phyloP scores from a whole-genome alignment of 2,797 vertebrate genomes.

The Masticophis lateralis region DNA sequence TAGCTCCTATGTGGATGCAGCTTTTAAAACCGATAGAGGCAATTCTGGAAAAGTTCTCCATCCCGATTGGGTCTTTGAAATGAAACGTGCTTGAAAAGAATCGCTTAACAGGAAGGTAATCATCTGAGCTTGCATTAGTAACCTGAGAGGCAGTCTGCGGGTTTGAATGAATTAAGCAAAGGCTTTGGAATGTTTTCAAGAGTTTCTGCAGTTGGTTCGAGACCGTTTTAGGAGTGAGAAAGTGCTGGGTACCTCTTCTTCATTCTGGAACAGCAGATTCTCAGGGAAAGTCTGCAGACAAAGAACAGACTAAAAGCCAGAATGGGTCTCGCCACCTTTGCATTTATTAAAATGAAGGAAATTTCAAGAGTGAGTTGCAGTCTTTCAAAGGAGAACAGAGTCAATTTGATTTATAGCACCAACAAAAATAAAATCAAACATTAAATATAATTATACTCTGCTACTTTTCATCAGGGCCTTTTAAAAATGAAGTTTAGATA shows the following conservation, averaged over 20 bases:
- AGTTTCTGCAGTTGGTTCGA: not conserved
- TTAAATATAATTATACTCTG: not conserved
- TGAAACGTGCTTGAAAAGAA: not conserved
- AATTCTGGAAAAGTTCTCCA: not conserved
- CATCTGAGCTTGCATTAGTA: not conserved
- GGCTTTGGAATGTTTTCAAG: accelerated
- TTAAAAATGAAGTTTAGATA: not conserved
- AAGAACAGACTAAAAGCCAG: not conserved
- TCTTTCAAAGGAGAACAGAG: not conserved
- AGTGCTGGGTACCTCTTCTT: not conserved
- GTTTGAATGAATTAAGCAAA: not conserved
- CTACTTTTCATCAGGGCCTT: not conserved
- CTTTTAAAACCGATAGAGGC: not conserved
- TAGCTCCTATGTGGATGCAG: not conserved
- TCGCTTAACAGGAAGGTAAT: not conserved
- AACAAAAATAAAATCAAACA: not conserved
- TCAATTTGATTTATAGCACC: not conserved
- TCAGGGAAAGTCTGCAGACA: not conserved
- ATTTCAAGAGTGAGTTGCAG: not conserved
- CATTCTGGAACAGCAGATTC: not conserved
- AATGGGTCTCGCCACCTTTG: not conserved
- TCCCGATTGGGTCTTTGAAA: not conserved
- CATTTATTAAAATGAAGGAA: not conserved
- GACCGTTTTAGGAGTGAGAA: not conserved
- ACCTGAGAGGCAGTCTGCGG: not conserved